Conservation (phyloP, 2,113 vertebrate species). For the Oryzias woworae region DNA sequence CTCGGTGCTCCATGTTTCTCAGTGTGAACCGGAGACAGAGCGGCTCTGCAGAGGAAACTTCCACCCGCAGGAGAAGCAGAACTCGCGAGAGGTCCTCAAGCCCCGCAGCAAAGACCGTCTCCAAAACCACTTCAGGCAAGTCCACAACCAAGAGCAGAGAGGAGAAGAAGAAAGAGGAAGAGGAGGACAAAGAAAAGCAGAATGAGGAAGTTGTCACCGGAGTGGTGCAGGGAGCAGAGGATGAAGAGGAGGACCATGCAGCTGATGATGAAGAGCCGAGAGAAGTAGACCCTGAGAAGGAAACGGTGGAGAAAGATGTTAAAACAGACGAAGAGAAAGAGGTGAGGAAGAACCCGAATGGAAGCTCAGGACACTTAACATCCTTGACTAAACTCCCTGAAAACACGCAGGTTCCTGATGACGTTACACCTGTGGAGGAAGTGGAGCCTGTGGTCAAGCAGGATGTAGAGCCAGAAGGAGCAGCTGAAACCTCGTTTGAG, state of each 20-base stretch:
- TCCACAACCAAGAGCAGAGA: slow-evolving; percentile 47
- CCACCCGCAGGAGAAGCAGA: slow-evolving; percentile 7
- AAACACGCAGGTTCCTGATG: slow-evolving; percentile 19
- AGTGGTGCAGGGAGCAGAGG: slow-evolving; percentile 36
- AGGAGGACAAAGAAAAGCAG: slow-evolving; percentile 11
- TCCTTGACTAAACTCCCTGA: not conserved
- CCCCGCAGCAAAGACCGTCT: not conserved
- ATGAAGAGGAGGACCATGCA: slow-evolving; percentile 6
- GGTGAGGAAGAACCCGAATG: not conserved
- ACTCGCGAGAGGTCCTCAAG: not conserved
- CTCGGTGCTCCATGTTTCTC: not conserved
- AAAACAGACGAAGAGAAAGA: not conserved
- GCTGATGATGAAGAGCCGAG: slow-evolving; percentile 26
- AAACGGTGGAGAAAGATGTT: not conserved
- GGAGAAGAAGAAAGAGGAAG: slow-evolving; percentile 25
- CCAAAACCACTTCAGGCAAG: slow-evolving; percentile 30
- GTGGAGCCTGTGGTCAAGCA: not conserved
- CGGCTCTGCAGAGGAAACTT: not conserved
- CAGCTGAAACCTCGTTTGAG: accelerated
- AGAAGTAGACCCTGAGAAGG: not conserved
- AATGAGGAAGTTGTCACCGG: slow-evolving; percentile 14
- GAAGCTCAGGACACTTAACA: not conserved
- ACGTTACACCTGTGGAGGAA: not conserved
- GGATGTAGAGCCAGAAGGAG: slow-evolving; percentile 29
- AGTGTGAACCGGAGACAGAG: slow-evolving; percentile 64